Evolutionary conservation across 1,140 invertebrate species (phyloP).

Genomic region (Pectinophora gossypiella): DNA sequence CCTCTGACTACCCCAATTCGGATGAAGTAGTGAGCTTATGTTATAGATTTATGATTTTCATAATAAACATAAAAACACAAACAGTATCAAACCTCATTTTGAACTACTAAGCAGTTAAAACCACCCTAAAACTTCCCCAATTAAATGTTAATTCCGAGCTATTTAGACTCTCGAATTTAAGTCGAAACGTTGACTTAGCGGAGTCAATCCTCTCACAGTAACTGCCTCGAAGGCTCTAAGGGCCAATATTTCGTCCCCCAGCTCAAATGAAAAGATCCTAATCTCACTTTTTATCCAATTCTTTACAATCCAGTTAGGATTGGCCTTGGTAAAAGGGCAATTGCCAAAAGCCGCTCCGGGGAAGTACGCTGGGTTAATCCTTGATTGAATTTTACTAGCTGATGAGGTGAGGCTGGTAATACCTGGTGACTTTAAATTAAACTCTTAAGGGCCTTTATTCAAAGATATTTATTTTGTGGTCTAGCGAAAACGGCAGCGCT

Average conservation of each 20-base stretch:
- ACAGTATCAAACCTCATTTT: background rate
- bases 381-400: background rate
- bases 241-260: constrained; percentile 39
- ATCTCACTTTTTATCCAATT: constrained; percentile 36
- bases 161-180: too few species aligned
- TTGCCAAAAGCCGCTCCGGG: constrained; percentile 8
- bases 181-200: constrained; percentile 21
- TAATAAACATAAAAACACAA: background rate
- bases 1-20: background rate
- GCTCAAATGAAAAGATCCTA: constrained; percentile 42
- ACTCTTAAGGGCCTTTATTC: too few species aligned
- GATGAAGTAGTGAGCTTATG: background rate
- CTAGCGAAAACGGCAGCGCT: too few species aligned
- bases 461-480: too few species aligned
- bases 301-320: constrained; percentile 24
- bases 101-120: background rate
- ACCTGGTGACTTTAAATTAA: too few species aligned
- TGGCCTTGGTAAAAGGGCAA: constrained; percentile 22
- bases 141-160: constrained; percentile 11
- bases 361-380: background rate
- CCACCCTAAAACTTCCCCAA: background rate
- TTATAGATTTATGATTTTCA: background rate
- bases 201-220: constrained; percentile 20
- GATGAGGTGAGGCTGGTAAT: too few species aligned
- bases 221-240: constrained; percentile 26